Conservation (phyloP, 2,797 vertebrate genomes). For the Strix occidentalis region DNA sequence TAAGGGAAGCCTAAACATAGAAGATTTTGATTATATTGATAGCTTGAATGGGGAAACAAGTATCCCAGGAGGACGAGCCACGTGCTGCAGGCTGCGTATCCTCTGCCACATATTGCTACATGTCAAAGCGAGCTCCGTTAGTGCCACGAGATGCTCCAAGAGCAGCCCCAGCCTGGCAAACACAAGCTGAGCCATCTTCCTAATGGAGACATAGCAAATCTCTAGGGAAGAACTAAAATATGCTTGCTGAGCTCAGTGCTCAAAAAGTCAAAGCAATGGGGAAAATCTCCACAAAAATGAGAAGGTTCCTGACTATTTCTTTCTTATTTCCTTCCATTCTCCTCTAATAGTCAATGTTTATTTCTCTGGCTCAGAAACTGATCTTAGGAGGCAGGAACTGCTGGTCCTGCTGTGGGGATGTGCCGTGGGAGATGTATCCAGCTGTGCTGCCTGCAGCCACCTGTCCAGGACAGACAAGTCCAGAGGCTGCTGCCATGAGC, state of each 20-base stretch:
- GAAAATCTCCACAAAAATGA: background rate
- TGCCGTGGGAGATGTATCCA: background rate
- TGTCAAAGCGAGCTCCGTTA: background rate
- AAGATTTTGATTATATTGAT: background rate
- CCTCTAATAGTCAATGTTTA: background rate
- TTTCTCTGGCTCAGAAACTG: background rate
- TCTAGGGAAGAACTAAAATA: background rate
- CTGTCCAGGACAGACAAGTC: background rate
- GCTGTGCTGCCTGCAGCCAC: background rate
- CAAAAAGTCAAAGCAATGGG: background rate
- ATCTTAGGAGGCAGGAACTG: background rate
- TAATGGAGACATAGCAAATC: background rate
- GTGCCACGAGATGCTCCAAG: background rate
- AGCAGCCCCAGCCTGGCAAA: background rate
- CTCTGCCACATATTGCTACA: background rate
- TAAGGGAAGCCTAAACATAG: background rate
- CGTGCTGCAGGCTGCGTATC: fast-evolving
- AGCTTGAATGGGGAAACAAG: background rate
- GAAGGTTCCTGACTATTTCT: background rate
- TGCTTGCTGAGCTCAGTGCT: background rate
- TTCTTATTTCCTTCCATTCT: background rate
- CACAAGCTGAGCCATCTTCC: background rate
- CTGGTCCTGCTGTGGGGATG: background rate
- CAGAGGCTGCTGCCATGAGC: background rate
- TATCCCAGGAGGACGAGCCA: background rate